Conservation (phyloP, 2,888 invertebrate genomes). For the Apantesis nais region DNA sequence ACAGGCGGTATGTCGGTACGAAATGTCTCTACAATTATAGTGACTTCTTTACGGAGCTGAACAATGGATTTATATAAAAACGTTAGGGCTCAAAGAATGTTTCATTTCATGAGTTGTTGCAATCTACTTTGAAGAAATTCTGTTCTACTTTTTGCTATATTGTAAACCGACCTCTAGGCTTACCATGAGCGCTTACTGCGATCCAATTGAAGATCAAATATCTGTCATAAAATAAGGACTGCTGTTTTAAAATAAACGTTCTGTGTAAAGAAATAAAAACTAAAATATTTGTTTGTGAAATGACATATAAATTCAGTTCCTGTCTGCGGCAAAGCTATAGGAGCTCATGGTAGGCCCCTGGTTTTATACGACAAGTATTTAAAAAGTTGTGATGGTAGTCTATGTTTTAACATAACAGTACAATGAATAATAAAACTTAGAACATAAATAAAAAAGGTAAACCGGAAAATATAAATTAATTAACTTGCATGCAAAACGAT, state of each 20-base stretch:
- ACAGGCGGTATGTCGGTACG: constrained; percentile 41
- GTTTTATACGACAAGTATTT: neutral
- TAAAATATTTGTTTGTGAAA: no score
- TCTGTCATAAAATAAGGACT: no score
- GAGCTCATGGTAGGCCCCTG: no score
- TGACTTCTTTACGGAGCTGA: neutral
- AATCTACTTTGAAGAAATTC: constrained; percentile 55
- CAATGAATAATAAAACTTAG: neutral
- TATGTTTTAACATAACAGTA: neutral
- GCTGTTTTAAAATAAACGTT: no score
- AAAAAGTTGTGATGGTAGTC: neutral
- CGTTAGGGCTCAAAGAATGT: constrained; percentile 16
- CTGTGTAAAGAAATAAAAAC: no score
- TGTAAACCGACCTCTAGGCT: neutral
- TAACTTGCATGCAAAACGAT: neutral
- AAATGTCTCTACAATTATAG: constrained; percentile 27
- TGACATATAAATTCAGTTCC: no score
- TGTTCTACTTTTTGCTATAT: neutral
- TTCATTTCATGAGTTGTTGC: constrained; percentile 61
- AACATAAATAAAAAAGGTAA: neutral
- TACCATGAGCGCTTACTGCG: no score
- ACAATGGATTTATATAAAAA: constrained; percentile 6
- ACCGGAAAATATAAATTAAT: neutral
- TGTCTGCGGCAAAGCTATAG: no score
- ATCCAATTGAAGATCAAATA: no score